phyloP scores from a whole-genome alignment of 37 sponge, comb jelly and placozoan genomes.

The Ianthella basta region DNA sequence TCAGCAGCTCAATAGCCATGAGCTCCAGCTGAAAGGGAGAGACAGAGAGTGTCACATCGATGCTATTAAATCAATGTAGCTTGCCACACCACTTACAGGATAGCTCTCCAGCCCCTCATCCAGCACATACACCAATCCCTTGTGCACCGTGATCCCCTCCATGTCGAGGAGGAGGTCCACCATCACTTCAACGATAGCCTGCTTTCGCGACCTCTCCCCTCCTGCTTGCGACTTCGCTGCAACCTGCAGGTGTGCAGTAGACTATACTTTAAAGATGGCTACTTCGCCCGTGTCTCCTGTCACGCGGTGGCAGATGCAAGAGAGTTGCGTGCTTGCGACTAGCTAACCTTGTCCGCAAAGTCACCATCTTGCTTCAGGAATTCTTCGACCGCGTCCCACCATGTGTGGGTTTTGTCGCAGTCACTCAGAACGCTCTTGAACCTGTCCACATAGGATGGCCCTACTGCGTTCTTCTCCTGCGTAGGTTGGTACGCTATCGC shows the following conservation, averaged over 20 bases:
- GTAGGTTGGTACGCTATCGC: too few species aligned
- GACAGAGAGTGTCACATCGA: neutral
- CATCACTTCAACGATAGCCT: neutral
- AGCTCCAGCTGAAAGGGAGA: conserved; percentile 15
- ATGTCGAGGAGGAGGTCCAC: conserved; percentile 6
- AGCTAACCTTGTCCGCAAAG: neutral
- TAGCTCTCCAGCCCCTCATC: conserved; percentile 22
- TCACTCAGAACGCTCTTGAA: neutral
- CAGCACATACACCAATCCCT: conserved; percentile 21
- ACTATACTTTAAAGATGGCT: too few species aligned
- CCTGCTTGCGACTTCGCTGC: neutral
- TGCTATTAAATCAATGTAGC: neutral
- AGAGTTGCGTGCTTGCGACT: too few species aligned
- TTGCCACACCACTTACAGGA: neutral
- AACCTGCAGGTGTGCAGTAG: neutral
- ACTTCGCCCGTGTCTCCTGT: too few species aligned
- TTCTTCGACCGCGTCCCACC: conserved; percentile 22
- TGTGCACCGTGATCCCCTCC: conserved; percentile 5
- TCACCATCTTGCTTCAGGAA: conserved; percentile 17
- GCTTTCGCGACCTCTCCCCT: neutral
- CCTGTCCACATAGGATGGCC: neutral
- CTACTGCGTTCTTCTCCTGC: neutral
- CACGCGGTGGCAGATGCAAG: too few species aligned
- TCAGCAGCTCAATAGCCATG: conserved; percentile 8
- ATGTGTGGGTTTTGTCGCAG: neutral